These are phyloP conservation scores for Drosophila multiciliata DNA, from an alignment of 2,888 invertebrate genomes.

Conservation along the genomic window DNA sequence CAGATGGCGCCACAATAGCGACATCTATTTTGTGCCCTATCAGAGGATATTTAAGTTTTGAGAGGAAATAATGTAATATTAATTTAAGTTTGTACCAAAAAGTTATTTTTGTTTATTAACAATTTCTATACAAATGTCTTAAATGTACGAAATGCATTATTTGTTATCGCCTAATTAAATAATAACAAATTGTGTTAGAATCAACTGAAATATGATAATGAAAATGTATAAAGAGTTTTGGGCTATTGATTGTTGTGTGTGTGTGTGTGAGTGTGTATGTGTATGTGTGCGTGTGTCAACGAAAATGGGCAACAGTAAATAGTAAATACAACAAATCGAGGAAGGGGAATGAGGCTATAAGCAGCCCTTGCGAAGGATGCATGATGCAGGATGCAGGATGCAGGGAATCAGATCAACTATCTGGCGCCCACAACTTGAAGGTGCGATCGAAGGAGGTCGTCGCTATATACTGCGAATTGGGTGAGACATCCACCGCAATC, in stretches of 20 bases:
- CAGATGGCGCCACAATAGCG: neutral
- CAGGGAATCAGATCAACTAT: conserved; percentile 83
- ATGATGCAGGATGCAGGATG: conserved; percentile 13
- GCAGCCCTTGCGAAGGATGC: conserved; percentile 28
- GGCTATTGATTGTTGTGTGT: conserved; percentile 71
- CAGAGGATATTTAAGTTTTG: neutral
- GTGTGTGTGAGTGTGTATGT: neutral
- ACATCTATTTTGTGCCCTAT: neutral
- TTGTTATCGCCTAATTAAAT: conserved; percentile 72
- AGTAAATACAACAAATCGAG: conserved; percentile 46
- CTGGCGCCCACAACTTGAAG: conserved; percentile 98
- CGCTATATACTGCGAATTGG: conserved; percentile 95
- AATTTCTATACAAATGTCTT: conserved; percentile 78
- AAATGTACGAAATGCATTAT: conserved; percentile 71
- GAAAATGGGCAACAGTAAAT: conserved; percentile 53
- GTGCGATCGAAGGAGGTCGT: conserved; percentile 98
- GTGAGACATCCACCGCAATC: conserved; percentile 96
- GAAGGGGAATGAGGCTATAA: conserved; percentile 9
- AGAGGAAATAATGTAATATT: no score
- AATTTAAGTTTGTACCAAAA: conserved; percentile 68
- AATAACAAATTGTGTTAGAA: conserved; percentile 77
- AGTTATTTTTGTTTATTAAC: conserved; percentile 71
- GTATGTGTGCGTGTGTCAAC: conserved; percentile 39
- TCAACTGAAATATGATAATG: conserved; percentile 53
- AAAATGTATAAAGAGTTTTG: conserved; percentile 51